Base-by-base conservation (phyloP, 2,797 vertebrate genomes). In the Microctenopoma lineatum region DNA sequence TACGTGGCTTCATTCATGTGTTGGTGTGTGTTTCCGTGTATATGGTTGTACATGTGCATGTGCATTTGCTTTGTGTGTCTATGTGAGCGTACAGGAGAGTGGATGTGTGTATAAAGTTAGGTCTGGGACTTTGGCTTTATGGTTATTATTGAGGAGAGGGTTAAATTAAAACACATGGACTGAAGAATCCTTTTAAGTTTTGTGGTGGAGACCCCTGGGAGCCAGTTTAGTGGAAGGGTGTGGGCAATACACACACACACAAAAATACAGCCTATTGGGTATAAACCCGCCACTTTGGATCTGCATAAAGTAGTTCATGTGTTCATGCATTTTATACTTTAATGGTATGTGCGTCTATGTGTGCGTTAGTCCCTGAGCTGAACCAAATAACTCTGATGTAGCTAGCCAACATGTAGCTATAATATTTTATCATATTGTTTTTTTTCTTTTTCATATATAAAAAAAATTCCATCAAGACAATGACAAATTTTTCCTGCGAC, bases 91-190 rank as follows among this genome's bases (percentile, higher is more conserved):
- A 57, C 27, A 11, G 36, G 34, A 53, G 56, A 54, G 61, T 65
- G 73, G 21, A n/a, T 66, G 52, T 58, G 48, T 25, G 59, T 67
- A 42, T 77, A 53, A 59, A 72, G 75, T 66, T 64, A 48, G 78
- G 62, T 66, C 61, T 68, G 79, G 83, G 81, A 84, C 77, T 62
- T 55, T 18, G 34, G 74, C 54, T 84, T 79, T 87, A 68, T 85
- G 73, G 62, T 80, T 85, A 82, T 87, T 89, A 86, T 79, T 80
- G 70, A 81, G 73, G 67, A 81, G 77, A 75, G 59, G 61, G 67
- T 77, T 85, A 83, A 88, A 89, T 90, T 86, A 89, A 90, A 90
- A 88, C 79, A 77, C 77, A 85, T 65, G 71, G 83, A 83, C 74
- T 75, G 70, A 84, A 80, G 77, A 88, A 84, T 85, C 75, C 84